Percentiles rank a stretch among this genome's conserved stretches.
Evolutionary conservation across 2,888 invertebrate species (phyloP).

Genomic region (Drosophila vallismaia): DNA sequence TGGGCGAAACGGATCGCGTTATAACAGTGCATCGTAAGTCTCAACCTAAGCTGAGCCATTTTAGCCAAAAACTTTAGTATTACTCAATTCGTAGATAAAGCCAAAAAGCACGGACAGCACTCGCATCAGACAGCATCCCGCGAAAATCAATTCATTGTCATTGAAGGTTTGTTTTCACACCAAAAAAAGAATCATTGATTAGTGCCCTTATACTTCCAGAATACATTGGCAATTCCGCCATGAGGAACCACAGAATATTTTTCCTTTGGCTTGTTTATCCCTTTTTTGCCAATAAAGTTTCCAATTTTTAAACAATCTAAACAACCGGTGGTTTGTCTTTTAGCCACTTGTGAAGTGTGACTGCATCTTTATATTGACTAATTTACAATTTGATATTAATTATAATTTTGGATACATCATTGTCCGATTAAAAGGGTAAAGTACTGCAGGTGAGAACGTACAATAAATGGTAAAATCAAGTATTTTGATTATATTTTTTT

Average conservation of each 20-base stretch:
- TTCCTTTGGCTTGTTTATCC: constrained; percentile 36
- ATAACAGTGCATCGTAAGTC: constrained; percentile 80
- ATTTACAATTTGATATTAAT: constrained; percentile 33
- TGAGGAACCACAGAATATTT: constrained; percentile 1
- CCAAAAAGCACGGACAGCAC: constrained; percentile 80
- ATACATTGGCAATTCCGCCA: constrained; percentile 56
- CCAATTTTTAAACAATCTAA: constrained; percentile 44
- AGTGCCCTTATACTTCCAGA: constrained; percentile 52
- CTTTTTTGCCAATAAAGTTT: constrained; percentile 58
- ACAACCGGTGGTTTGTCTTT: constrained; percentile 37
- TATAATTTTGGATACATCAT: constrained; percentile 25
- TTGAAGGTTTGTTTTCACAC: constrained; percentile 71
- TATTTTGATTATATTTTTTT: constrained; percentile 27
- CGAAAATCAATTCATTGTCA: constrained; percentile 79
- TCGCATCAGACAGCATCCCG: constrained; percentile 75
- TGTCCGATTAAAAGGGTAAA: constrained; percentile 32
- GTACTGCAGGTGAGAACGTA: constrained; percentile 26
- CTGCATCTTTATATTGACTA: constrained; percentile 41
- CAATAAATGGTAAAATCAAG: constrained; percentile 15
- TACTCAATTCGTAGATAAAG: constrained; percentile 66
- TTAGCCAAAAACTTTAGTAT: no score
- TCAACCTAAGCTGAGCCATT: no score
- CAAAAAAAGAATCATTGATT: background rate
- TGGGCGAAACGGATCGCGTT: constrained; percentile 86
- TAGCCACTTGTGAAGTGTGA: constrained; percentile 51